These are phyloP conservation scores for Acanthisitta chloris DNA, from an alignment of 2,113 vertebrate species.

Conservation along the genomic window DNA sequence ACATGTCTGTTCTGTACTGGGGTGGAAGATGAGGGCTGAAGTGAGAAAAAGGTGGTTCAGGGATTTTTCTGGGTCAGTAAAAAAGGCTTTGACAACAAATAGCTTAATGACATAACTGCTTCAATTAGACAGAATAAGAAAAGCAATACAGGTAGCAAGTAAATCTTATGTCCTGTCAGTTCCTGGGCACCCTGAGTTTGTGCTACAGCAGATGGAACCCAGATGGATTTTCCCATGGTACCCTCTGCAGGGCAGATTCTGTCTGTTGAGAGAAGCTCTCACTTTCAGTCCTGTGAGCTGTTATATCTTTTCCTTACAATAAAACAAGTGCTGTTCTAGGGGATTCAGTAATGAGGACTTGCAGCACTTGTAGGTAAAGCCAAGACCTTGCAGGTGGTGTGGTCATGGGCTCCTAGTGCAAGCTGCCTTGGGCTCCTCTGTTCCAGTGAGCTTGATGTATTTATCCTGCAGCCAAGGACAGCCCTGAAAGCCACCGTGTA, in stretches of 20 bases:
- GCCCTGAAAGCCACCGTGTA: background rate
- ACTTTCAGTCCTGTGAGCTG: background rate
- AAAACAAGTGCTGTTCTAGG: background rate
- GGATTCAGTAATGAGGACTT: background rate
- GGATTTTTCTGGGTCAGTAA: background rate
- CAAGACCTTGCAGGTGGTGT: background rate
- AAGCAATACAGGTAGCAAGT: background rate
- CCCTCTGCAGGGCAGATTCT: background rate
- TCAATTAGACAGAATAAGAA: background rate
- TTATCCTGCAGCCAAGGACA: background rate
- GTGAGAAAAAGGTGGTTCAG: background rate
- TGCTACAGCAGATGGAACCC: accelerated
- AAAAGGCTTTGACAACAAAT: background rate
- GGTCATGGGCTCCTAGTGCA: no score
- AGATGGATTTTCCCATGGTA: background rate
- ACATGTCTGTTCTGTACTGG: background rate
- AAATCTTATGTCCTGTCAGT: background rate
- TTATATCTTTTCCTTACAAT: background rate
- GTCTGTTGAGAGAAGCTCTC: background rate
- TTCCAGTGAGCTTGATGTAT: background rate
- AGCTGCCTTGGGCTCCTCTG: background rate
- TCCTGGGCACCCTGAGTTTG: background rate
- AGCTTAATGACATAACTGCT: background rate
- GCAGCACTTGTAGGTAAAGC: background rate
- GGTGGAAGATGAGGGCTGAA: background rate